Evolutionary conservation across 1,140 invertebrate genomes (phyloP), one percentile per base, ranked within the genome.

Genomic region (Drosophila funebris): DNA sequence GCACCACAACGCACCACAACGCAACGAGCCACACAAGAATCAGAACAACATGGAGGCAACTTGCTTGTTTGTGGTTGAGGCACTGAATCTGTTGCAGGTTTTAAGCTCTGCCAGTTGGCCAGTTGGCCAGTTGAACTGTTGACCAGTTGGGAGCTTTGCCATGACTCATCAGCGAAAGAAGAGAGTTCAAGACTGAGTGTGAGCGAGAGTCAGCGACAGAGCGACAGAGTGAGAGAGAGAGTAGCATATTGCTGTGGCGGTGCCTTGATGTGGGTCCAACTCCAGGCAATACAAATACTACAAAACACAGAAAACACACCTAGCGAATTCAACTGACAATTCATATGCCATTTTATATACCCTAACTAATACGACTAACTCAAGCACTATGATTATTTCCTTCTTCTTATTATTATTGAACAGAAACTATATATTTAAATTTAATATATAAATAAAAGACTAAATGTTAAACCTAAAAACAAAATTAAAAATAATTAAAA

Each of bases 201-300:
- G 3, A 8, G 18, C 41, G 14, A 43, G 16, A 14, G 44, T 5
- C 6, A 0, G 48, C n/a, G 7, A 8, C 2, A 31, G 9, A 31
- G 18, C 1, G 43, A 22, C 20, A 27, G 11, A 37, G 31, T 8
- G 29, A 61, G 20, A 33, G 8, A 66, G 31, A 16, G 24, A 18
- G 54, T 9, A 7, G 22, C 5, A n/a, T n/a, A n/a, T n/a, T 0
- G 11, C 53, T 76, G 66, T 53, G 78, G 80, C 80, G 76, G 76
- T 69, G 73, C 77, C 82, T 84, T 84, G 76, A 84, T 84, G 81
- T 85, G 81, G 72, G 67, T 80, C 68, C 74, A 60, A 36, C n/a
- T 43, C 16, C 31, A 36, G 11, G 18, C 39, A 64, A 31, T 44
- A 44, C 62, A 64, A 64, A 31, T 22, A 64, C 64, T n/a, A n/a